A percentile compares a stretch with the other conserved stretches of the same genome.
These are phyloP conservation scores for Rhinoraja longicauda DNA, from an alignment of 2,797 vertebrate species.

Conservation along the genomic window DNA sequence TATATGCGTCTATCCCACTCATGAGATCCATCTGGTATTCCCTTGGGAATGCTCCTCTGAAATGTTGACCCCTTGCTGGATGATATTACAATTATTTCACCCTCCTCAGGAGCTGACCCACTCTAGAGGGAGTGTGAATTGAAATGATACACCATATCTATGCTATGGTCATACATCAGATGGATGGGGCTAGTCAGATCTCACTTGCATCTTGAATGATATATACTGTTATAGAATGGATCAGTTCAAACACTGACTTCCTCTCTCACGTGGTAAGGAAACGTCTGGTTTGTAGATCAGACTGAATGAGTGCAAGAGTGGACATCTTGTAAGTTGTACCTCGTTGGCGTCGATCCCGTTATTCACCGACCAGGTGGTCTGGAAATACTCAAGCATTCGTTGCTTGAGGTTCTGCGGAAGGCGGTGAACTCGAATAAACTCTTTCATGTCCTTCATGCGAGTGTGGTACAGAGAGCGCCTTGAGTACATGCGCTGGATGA, in stretches of 20 bases:
- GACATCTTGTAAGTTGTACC: conserved; percentile 54
- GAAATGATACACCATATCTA: background rate
- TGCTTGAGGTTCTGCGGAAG: conserved; percentile 89
- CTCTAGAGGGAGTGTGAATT: background rate
- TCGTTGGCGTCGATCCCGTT: conserved; percentile 89
- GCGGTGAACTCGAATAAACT: conserved; percentile 85
- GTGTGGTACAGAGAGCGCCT: conserved; percentile 90
- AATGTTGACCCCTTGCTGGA: background rate
- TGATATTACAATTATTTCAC: background rate
- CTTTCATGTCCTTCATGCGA: conserved; percentile 90
- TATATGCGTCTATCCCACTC: background rate
- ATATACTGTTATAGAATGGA: background rate
- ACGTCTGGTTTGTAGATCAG: background rate
- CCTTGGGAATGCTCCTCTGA: background rate
- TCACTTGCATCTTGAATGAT: background rate
- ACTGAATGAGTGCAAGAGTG: too few relatives aligned
- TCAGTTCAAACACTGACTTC: background rate
- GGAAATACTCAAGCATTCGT: conserved; percentile 90
- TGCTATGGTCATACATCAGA: background rate
- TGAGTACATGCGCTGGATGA: conserved; percentile 96
- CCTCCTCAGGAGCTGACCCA: background rate
- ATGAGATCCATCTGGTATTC: background rate
- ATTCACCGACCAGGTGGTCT: conserved; percentile 94
- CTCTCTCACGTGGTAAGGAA: background rate
- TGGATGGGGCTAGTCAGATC: background rate